Percentiles rank a stretch among this genome's conserved stretches.
Conservation (phyloP, 1,140 invertebrate species). For the Oryzaephilus surinamensis region DNA sequence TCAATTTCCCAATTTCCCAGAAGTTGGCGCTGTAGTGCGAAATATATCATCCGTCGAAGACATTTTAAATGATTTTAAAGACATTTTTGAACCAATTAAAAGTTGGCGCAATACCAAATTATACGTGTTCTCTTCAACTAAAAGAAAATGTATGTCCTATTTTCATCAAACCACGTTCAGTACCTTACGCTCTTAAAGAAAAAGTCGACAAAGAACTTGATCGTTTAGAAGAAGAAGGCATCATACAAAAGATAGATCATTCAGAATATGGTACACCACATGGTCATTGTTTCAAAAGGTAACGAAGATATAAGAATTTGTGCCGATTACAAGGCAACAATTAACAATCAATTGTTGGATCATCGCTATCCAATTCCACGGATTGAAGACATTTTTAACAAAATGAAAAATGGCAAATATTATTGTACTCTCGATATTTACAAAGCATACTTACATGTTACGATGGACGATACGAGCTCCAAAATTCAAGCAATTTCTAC, state of each 20-base stretch:
- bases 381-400: constrained; percentile 11
- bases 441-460: constrained; percentile 27
- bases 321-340: constrained; percentile 39
- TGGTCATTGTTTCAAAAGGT: constrained; percentile 40
- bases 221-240: constrained; percentile 25
- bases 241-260: constrained; percentile 31
- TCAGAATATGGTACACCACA: constrained; percentile 41
- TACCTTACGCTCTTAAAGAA: constrained; percentile 34
- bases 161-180: constrained; percentile 31
- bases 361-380: constrained; percentile 32
- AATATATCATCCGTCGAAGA: not conserved
- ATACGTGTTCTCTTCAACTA: not conserved
- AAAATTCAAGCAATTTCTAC: constrained; percentile 27
- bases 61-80: too few relatives aligned
- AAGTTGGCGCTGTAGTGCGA: not conserved
- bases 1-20: not conserved
- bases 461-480: constrained; percentile 21
- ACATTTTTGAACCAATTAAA: too few relatives aligned
- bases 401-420: constrained; percentile 10
- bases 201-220: constrained; percentile 34
- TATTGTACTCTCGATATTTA: constrained; percentile 26
- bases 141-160: constrained; percentile 14
- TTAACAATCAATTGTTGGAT: constrained; percentile 33
- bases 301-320: constrained; percentile 38
- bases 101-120: not conserved